These are phyloP conservation scores for Bugula neritina DNA, from an alignment of 2,888 invertebrate species.

Conservation along the genomic window DNA sequence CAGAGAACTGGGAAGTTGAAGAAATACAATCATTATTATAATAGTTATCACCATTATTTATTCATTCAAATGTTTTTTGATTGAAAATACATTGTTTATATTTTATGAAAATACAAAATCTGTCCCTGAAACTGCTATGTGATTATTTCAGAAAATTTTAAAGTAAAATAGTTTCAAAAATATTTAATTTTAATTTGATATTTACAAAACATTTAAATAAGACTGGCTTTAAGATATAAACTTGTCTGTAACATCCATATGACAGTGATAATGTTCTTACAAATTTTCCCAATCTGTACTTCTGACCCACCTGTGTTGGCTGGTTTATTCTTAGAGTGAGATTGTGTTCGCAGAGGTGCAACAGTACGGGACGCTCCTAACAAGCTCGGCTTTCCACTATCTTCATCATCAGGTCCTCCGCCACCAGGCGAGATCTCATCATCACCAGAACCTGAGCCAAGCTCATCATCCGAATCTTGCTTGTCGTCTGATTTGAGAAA, in stretches of 20 bases:
- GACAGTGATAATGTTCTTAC: too few species aligned
- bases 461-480: conserved; percentile 5
- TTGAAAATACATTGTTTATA: neutral
- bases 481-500: neutral
- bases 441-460: conserved; percentile 19
- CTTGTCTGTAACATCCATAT: too few species aligned
- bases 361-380: neutral
- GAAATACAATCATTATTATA: neutral
- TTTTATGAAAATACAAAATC: too few species aligned
- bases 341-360: neutral
- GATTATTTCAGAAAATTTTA: too few species aligned
- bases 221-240: too few species aligned
- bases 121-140: too few species aligned
- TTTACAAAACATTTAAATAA: too few species aligned
- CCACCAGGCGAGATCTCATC: neutral
- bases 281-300: too few species aligned
- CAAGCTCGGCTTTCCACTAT: neutral
- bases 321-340: neutral
- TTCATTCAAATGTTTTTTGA: neutral
- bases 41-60: neutral
- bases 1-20: neutral
- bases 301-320: too few species aligned
- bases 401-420: conserved; percentile 7
- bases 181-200: too few species aligned
- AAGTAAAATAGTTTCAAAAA: too few species aligned